A percentile compares a stretch with the other conserved stretches of the same genome.
These are phyloP conservation scores for Drosophila arizonae DNA, from an alignment of 1,140 invertebrate genomes.

Conservation along the genomic window DNA sequence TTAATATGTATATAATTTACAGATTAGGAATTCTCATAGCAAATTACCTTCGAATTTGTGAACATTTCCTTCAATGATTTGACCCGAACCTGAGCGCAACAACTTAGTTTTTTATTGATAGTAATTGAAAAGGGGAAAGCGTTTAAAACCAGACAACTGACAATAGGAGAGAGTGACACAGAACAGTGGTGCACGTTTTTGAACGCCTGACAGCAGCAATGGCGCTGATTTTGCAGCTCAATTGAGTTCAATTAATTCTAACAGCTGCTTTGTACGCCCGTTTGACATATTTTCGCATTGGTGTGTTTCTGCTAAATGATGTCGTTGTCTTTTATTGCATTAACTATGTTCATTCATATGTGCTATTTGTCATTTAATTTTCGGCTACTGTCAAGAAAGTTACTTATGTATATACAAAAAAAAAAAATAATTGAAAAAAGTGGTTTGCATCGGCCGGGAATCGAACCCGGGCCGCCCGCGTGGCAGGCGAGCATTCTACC, in stretches of 20 bases:
- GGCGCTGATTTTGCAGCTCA: conserved; percentile 51
- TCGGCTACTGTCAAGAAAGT: neutral
- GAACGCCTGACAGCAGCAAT: conserved; percentile 63
- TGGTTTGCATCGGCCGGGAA: conserved; percentile 86
- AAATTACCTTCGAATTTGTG: conserved; percentile 26
- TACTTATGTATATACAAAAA: neutral
- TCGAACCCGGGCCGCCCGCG: conserved; percentile 93
- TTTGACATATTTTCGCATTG: conserved; percentile 20
- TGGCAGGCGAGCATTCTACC: conserved; percentile 92
- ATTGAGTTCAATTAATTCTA: conserved; percentile 70
- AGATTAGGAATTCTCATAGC: conserved; percentile 32
- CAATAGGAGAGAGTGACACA: neutral
- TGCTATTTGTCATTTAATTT: neutral
- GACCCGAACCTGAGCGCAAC: neutral
- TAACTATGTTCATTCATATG: neutral
- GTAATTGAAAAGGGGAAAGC: conserved; percentile 56
- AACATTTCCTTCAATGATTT: conserved; percentile 17
- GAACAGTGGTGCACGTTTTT: conserved; percentile 56
- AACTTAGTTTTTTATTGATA: conserved; percentile 41
- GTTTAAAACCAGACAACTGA: neutral
- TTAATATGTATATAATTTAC: conserved; percentile 21
- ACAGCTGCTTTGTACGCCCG: conserved; percentile 26
- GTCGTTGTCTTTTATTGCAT: conserved; percentile 4
- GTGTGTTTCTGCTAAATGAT: conserved; percentile 5
- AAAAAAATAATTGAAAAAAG: neutral